These are phyloP conservation scores for Drosophila burlai DNA, from an alignment of 1,140 invertebrate species.

Conservation along the genomic window DNA sequence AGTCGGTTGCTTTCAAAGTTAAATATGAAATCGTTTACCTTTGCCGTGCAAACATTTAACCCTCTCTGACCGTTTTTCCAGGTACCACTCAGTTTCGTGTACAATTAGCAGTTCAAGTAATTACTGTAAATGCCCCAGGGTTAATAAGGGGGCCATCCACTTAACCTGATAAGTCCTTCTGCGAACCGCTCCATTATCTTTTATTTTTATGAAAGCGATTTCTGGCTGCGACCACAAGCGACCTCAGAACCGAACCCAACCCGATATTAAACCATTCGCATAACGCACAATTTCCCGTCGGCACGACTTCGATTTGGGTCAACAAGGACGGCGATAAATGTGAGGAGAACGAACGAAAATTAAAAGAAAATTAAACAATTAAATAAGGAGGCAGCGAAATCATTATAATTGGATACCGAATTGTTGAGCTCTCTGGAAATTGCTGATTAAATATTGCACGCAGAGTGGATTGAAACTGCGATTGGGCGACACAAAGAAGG, in stretches of 20 bases:
- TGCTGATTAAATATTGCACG: conserved; percentile 46
- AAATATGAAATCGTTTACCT: conserved; percentile 15
- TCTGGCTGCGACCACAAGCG: background rate
- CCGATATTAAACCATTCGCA: conserved; percentile 42
- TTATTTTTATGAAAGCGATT: conserved; percentile 61
- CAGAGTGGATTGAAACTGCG: conserved; percentile 27
- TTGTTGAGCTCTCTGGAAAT: conserved; percentile 24
- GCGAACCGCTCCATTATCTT: conserved; percentile 24
- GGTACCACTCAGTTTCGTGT: conserved; percentile 10
- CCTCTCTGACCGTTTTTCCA: conserved; percentile 2
- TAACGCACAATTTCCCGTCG: conserved; percentile 40
- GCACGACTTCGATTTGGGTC: conserved; percentile 46
- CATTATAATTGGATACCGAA: conserved; percentile 44
- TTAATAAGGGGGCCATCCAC: conserved; percentile 59
- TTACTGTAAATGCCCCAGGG: conserved; percentile 68
- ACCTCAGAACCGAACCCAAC: conserved; percentile 4
- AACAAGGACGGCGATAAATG: conserved; percentile 33
- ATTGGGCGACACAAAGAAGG: background rate
- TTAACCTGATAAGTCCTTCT: conserved; percentile 60
- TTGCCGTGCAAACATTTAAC: conserved; percentile 3
- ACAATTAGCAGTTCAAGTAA: conserved; percentile 75
- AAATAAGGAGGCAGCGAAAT: conserved; percentile 51
- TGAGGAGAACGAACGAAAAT: conserved; percentile 34
- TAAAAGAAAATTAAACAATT: conserved; percentile 77
- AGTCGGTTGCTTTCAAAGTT: background rate